These are phyloP conservation scores for Drosophila ohnishii DNA, from an alignment of 1,140 invertebrate genomes.

Conservation along the genomic window DNA sequence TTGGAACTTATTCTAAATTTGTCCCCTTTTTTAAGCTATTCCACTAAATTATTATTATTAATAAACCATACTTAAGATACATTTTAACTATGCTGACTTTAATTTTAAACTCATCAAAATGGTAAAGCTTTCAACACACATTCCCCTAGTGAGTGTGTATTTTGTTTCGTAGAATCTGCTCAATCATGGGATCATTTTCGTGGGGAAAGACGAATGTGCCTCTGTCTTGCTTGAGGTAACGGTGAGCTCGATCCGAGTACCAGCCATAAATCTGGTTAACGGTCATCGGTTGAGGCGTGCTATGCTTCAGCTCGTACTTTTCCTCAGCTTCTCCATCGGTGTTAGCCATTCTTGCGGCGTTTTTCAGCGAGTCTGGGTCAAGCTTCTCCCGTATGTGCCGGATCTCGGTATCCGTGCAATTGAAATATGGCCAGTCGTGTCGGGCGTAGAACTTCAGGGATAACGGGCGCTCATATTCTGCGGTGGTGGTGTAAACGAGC, in stretches of 20 bases:
- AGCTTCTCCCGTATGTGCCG: constrained; percentile 45
- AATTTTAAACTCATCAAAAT: constrained; percentile 18
- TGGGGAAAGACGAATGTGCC: constrained; percentile 66
- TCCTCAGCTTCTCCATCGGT: neutral
- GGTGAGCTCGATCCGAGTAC: constrained; percentile 60
- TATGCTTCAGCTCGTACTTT: constrained; percentile 49
- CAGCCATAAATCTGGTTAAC: constrained; percentile 68
- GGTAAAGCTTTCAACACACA: neutral
- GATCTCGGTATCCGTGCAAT: constrained; percentile 46
- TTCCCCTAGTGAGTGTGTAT: neutral
- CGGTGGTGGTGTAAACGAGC: constrained; percentile 7
- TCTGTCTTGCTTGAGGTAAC: constrained; percentile 54
- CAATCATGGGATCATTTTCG: constrained; percentile 59
- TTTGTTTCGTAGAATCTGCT: constrained; percentile 35
- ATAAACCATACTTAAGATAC: neutral
- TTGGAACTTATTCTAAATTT: too few species aligned
- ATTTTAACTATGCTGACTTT: constrained; percentile 18
- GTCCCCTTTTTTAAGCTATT: neutral
- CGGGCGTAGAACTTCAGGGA: constrained; percentile 66
- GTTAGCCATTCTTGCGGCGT: neutral
- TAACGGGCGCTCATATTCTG: constrained; percentile 48
- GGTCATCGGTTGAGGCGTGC: constrained; percentile 57
- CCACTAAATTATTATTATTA: neutral
- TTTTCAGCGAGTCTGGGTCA: constrained; percentile 40
- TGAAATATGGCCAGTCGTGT: constrained; percentile 64